Conservation (phyloP, 2,113 vertebrate species). For the Cyprinodon tularosa region DNA sequence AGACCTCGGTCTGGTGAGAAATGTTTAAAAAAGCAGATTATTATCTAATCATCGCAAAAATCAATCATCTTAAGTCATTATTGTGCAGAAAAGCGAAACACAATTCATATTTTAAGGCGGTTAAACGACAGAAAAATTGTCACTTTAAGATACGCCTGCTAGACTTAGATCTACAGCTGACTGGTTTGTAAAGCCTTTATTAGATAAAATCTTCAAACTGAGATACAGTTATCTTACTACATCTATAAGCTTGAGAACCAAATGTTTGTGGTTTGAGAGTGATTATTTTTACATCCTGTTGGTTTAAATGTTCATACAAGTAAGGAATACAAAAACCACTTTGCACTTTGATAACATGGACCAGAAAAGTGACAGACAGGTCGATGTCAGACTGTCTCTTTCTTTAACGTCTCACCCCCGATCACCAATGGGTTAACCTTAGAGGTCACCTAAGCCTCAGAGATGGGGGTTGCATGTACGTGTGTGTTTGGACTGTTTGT, state of each 20-base stretch:
- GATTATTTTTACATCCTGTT: neutral
- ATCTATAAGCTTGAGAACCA: neutral
- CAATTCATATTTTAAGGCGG: neutral
- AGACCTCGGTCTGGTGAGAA: neutral
- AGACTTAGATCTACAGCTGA: no score
- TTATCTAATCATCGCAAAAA: neutral
- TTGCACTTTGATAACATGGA: conserved; percentile 8
- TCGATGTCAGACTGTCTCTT: conserved; percentile 60
- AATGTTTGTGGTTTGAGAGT: neutral
- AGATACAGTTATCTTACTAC: neutral
- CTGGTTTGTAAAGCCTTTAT: neutral
- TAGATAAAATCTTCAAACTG: neutral
- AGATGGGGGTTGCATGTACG: conserved; percentile 13
- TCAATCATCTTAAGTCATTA: neutral
- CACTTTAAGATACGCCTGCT: no score
- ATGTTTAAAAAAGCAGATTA: neutral
- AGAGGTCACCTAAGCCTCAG: conserved; percentile 56
- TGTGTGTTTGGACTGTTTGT: conserved; percentile 46
- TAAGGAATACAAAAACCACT: neutral
- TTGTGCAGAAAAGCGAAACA: neutral
- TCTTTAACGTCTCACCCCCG: conserved; percentile 13
- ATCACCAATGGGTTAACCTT: conserved; percentile 35
- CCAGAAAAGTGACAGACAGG: conserved; percentile 57
- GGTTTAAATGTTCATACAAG: neutral
- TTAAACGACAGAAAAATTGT: neutral